These are phyloP conservation scores for Leptopilina drosophilae DNA, from an alignment of 2,888 invertebrate genomes.

Conservation along the genomic window DNA sequence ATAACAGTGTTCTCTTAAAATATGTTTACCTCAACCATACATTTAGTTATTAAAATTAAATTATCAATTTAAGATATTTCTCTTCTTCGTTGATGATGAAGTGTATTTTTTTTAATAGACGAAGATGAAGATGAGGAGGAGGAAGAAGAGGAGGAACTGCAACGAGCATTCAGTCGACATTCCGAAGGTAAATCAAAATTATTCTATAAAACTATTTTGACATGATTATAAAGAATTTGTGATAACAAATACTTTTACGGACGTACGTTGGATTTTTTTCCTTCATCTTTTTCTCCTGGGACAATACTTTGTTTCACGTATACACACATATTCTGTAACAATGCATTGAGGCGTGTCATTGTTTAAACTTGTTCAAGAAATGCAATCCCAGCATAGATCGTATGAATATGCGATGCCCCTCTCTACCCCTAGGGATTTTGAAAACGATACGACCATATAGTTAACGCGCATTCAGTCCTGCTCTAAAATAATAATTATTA, in stretches of 20 bases:
- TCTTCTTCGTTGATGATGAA: background rate
- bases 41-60: too few relatives aligned
- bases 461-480: background rate
- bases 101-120: conserved; percentile 33
- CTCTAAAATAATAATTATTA: background rate
- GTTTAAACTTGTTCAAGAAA: conserved; percentile 67
- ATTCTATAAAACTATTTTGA: background rate
- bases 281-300: conserved; percentile 63
- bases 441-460: conserved; percentile 26
- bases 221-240: too few relatives aligned
- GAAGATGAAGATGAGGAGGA: conserved; percentile 64
- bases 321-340: conserved; percentile 57
- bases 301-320: conserved; percentile 50
- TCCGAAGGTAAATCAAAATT: conserved; percentile 64
- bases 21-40: too few relatives aligned
- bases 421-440: conserved; percentile 55
- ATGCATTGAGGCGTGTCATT: conserved; percentile 65
- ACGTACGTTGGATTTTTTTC: conserved; percentile 51
- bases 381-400: conserved; percentile 62
- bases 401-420: conserved; percentile 62
- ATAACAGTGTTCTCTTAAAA: background rate
- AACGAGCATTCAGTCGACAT: conserved; percentile 67
- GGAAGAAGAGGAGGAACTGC: conserved; percentile 68
- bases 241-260: too few relatives aligned
- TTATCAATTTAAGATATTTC: too few relatives aligned